These are phyloP conservation scores for Cephus spinipes DNA, from an alignment of 2,888 invertebrate species.

Conservation along the genomic window DNA sequence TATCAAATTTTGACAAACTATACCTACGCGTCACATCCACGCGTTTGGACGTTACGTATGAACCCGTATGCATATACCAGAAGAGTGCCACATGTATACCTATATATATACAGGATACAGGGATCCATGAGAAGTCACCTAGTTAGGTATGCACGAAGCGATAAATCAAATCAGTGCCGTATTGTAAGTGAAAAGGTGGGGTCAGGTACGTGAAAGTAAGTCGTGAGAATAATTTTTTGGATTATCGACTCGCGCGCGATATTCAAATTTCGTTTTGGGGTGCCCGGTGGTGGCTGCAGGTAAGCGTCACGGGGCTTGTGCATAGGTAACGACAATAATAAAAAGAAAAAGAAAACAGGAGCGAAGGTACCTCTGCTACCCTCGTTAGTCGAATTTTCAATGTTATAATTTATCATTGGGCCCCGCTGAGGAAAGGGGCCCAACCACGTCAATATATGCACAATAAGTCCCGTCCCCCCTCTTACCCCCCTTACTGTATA, in stretches of 20 bases:
- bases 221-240: conserved; percentile 56
- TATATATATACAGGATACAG: not conserved
- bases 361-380: conserved; percentile 33
- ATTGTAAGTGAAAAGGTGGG: conserved; percentile 44
- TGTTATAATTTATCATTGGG: conserved; percentile 63
- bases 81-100: too few species aligned
- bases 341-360: not conserved
- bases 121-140: not conserved
- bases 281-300: not conserved
- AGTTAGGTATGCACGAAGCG: conserved; percentile 37
- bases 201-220: not conserved
- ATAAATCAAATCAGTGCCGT: conserved; percentile 63
- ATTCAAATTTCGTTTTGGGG: conserved; percentile 57
- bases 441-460: conserved; percentile 27
- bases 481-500: conserved; percentile 31
- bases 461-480: conserved; percentile 37
- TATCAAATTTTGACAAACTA: too few species aligned
- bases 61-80: too few species aligned
- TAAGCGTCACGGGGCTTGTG: not conserved
- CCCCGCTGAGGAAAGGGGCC: conserved; percentile 52
- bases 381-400: conserved; percentile 60
- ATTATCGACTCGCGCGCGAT: conserved; percentile 42
- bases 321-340: not conserved
- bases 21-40: too few species aligned
- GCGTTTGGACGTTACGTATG: too few species aligned